Conservation (phyloP, 2,113 vertebrate genomes). For the Gasterosteus aculeatus region DNA sequence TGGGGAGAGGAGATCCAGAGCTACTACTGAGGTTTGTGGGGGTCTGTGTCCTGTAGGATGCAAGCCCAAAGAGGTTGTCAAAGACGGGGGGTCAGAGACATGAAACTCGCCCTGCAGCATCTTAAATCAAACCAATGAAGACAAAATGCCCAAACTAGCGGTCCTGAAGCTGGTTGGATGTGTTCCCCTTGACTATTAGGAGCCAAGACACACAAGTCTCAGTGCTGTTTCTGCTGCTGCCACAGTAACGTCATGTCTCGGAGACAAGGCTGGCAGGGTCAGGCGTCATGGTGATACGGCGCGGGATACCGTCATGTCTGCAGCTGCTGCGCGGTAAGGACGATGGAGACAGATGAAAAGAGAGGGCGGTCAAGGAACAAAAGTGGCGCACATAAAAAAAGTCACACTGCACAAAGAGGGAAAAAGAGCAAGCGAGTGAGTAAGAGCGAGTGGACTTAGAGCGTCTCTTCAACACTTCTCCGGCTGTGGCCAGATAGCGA, state of each 20-base stretch:
- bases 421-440: conserved; percentile 12
- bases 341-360: conserved; percentile 55
- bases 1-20: conserved; percentile 48
- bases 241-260: conserved; percentile 59
- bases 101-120: not conserved
- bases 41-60: not conserved
- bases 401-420: not conserved
- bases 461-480: conserved; percentile 24
- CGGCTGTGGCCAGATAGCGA: conserved; percentile 37
- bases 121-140: conserved; percentile 22
- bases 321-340: conserved; percentile 57
- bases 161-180: conserved; percentile 28
- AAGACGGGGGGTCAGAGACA: conserved; percentile 9
- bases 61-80: conserved; percentile 13
- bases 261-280: conserved; percentile 57
- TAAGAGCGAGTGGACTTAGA: conserved; percentile 8
- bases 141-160: conserved; percentile 3
- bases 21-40: conserved; percentile 26
- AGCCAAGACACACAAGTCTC: conserved; percentile 46
- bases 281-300: conserved; percentile 63
- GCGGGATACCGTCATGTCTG: conserved; percentile 73
- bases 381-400: conserved; percentile 32
- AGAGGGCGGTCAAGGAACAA: conserved; percentile 35
- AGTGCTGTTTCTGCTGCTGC: conserved; percentile 40
- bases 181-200: conserved; percentile 32